A percentile compares a stretch with the other conserved stretches of the same genome.
These are phyloP conservation scores for Sminthurinus aureus DNA, from an alignment of 2,888 invertebrate species.

Conservation along the genomic window DNA sequence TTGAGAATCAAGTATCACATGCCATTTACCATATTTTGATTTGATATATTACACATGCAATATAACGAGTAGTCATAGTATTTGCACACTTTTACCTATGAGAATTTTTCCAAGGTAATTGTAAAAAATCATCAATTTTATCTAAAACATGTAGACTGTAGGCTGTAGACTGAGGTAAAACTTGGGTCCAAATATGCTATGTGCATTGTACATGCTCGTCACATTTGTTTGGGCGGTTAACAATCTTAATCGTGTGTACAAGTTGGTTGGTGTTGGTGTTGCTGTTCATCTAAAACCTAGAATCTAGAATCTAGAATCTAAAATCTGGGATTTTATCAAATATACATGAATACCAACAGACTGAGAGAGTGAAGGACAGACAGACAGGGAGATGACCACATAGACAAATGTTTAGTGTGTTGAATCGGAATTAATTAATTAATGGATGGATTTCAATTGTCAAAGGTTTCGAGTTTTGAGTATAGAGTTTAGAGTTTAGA, in stretches of 20 bases:
- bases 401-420: background rate
- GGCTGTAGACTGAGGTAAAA: background rate
- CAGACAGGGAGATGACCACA: background rate
- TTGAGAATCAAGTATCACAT: too few relatives aligned
- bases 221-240: too few relatives aligned
- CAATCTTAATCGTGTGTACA: too few relatives aligned
- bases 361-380: background rate
- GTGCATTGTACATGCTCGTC: too few relatives aligned
- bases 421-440: constrained; percentile 35
- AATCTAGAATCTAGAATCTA: constrained; percentile 36
- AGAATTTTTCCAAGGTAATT: constrained; percentile 13
- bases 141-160: too few relatives aligned
- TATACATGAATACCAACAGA: background rate
- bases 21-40: background rate
- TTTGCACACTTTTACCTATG: background rate
- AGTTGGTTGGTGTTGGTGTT: background rate
- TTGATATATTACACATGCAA: background rate
- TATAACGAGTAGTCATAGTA: background rate
- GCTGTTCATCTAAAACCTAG: constrained; percentile 27
- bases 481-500: too few relatives aligned
- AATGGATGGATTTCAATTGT: constrained; percentile 39
- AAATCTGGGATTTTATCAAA: constrained; percentile 38
- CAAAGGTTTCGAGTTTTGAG: constrained; percentile 21
- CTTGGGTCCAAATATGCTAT: too few relatives aligned
- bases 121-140: constrained; percentile 27